Percentiles rank a stretch among this genome's conserved stretches.
phyloP scores from a whole-genome alignment of 2,888 invertebrate genomes.

The Sminthurides aquaticus region DNA sequence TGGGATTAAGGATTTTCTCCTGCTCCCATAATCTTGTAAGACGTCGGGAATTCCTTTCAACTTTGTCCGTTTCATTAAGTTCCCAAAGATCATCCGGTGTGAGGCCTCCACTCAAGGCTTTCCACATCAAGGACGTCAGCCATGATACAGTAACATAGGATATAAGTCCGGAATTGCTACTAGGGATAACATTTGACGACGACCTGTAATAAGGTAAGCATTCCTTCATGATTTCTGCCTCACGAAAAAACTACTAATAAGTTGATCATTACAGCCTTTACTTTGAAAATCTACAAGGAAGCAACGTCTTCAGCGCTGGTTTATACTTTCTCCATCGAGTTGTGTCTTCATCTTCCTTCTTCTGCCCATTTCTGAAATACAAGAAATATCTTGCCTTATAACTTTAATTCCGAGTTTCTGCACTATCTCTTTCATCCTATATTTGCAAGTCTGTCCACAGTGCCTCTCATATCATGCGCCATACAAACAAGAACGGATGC shows the following conservation, averaged over 20 bases:
- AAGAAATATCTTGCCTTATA: neutral
- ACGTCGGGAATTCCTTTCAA: slow-evolving; percentile 44
- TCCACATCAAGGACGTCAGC: slow-evolving; percentile 48
- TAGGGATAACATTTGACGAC: neutral
- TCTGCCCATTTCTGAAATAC: slow-evolving; percentile 12
- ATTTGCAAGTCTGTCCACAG: neutral
- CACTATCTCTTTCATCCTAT: neutral
- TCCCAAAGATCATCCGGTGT: slow-evolving; percentile 45
- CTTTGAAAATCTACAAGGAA: slow-evolving; percentile 27
- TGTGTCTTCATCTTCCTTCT: slow-evolving; percentile 7
- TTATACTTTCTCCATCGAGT: slow-evolving; percentile 25
- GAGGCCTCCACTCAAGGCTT: slow-evolving; percentile 46
- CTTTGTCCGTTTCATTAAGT: slow-evolving; percentile 44
- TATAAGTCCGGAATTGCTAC: slow-evolving; percentile 46
- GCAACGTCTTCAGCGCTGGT: slow-evolving; percentile 30
- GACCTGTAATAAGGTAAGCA: neutral
- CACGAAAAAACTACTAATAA: neutral
- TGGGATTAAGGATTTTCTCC: slow-evolving; percentile 45
- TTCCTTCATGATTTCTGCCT: neutral
- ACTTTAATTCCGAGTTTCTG: neutral
- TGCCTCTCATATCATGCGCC: neutral
- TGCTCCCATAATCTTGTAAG: slow-evolving; percentile 47
- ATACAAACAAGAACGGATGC: neutral
- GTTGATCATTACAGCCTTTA: neutral
- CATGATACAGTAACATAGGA: slow-evolving; percentile 47